Base-by-base conservation (phyloP, 1,140 invertebrate genomes). In the Belonocnema kinseyi region DNA sequence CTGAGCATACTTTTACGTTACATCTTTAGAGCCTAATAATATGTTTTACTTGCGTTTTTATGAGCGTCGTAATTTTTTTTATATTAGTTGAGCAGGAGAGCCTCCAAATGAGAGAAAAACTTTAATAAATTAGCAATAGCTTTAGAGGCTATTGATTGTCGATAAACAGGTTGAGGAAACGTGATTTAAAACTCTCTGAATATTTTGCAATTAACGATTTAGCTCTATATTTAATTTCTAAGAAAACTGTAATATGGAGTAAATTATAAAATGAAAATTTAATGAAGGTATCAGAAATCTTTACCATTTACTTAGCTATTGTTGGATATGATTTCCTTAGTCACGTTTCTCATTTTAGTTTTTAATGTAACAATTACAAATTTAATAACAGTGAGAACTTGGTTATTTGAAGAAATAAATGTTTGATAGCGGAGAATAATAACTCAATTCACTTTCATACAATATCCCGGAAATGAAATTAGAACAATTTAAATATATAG, bases 271-370 rank as follows among this genome's bases (percentile, higher is more conserved):
- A 8, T 0, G 40, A 46, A 46, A 46, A 46, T 46, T 46, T 8
- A 46, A 46, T 46, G 8, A 11, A 46, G 40, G 40, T 46, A 46
- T 46, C 40, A 10, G 40, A 10, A 46, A 46, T 46, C 40, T 46
- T 46, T 33, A 1, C 0, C 40, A 46, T 4, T 33, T 33, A 33
- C 26, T 66, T 7, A 14, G 7, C 40, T 66, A 40, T 66, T 3
- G 40, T 66, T 66, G 40, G 26, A 14, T 66, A 66, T 66, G 16
- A 46, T 66, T 66, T 40, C 61, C 40, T 66, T 40, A 66, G 61
- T 66, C 61, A 66, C 61, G 61, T 40, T 66, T 66, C 61, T 66
- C 61, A 66, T 66, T 66, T 66, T 46, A 66, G 61, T 4, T 66
- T 56, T 40, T 66, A 66, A 66, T 66, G 61, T 26, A 46, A 33